Conservation (phyloP, 1,140 invertebrate species). For the Formica selysi region DNA sequence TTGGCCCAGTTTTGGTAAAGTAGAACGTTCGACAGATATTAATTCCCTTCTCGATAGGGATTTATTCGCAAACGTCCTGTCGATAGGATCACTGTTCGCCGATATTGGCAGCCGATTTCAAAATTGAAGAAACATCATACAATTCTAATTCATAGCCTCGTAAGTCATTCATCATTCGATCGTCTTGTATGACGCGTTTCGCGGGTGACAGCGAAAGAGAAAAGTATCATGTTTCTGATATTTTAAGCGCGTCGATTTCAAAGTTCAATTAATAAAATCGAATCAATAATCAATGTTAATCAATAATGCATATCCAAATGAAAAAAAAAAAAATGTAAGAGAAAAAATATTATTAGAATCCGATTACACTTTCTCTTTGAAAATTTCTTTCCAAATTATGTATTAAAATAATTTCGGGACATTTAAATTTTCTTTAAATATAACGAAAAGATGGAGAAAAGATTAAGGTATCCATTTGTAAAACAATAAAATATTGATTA, state of each 20-base stretch:
- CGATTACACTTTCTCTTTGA: no score
- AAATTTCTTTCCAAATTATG: no score
- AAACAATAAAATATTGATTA: no score
- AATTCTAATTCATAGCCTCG: constrained; percentile 36
- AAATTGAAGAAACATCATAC: constrained; percentile 63
- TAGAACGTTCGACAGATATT: constrained; percentile 61
- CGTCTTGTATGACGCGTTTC: neutral
- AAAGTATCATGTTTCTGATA: neutral
- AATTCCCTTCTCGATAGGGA: constrained; percentile 58
- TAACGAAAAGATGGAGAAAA: no score
- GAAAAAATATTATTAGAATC: neutral
- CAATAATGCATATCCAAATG: neutral
- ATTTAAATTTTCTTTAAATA: no score
- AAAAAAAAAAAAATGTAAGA: neutral
- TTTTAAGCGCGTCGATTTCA: neutral
- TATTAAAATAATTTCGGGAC: no score
- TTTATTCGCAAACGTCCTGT: constrained; percentile 62
- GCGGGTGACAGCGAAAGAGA: neutral
- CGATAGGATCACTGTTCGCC: constrained; percentile 51
- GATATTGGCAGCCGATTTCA: constrained; percentile 58
- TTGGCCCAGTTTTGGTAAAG: constrained; percentile 59
- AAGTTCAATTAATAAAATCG: constrained; percentile 13
- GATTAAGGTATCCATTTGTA: no score
- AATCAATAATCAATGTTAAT: constrained; percentile 13
- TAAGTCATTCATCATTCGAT: constrained; percentile 49